A percentile compares a stretch with the other conserved stretches of the same genome.
These are phyloP conservation scores for Nycticebus coucang DNA, from an alignment of 2,113 vertebrate species.

Conservation along the genomic window DNA sequence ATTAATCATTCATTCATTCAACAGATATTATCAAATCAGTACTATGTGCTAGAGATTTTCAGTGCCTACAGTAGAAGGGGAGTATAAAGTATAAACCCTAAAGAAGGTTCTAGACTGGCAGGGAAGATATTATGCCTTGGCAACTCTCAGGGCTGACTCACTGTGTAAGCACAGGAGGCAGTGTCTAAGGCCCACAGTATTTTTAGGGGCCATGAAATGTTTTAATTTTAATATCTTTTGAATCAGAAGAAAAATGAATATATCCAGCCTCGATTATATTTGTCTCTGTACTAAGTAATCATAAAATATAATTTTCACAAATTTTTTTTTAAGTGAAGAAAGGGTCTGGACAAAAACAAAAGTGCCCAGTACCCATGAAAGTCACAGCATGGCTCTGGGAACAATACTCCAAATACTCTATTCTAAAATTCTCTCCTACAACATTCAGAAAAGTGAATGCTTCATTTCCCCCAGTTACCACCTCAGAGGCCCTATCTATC, in stretches of 20 bases:
- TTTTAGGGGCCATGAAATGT: background rate
- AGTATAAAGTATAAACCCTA: background rate
- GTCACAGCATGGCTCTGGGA: background rate
- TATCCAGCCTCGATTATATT: background rate
- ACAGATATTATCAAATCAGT: background rate
- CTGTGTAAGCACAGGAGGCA: background rate
- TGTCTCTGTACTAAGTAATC: slow-evolving; percentile 27
- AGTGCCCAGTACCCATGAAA: background rate
- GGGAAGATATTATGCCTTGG: background rate
- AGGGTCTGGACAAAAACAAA: background rate
- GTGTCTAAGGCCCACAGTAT: background rate
- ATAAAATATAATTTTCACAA: slow-evolving; percentile 24
- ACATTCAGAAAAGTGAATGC: background rate
- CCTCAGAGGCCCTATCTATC: background rate
- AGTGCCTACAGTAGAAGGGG: background rate
- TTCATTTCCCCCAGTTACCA: background rate
- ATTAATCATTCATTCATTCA: slow-evolving; percentile 35
- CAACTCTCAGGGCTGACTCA: background rate
- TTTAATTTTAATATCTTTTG: slow-evolving; percentile 53
- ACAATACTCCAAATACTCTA: background rate
- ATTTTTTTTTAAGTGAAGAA: background rate
- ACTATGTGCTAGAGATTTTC: background rate
- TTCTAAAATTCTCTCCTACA: background rate
- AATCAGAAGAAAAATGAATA: slow-evolving; percentile 13
- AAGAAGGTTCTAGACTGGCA: background rate